These are phyloP conservation scores for Aethina tumida DNA, from an alignment of 1,140 invertebrate genomes.

Conservation along the genomic window DNA sequence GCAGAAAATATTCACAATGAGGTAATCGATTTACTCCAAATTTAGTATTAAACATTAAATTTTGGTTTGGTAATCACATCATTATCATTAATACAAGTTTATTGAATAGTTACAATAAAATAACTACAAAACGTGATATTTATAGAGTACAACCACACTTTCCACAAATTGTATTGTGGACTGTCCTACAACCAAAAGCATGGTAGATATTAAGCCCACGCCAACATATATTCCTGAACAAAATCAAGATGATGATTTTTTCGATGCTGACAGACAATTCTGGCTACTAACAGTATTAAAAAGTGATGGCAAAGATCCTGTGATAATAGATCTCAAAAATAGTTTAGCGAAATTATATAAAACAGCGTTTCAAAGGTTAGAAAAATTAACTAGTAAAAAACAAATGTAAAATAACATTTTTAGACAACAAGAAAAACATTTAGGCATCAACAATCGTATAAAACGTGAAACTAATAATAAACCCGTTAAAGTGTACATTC, in stretches of 20 bases:
- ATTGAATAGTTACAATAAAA: no score
- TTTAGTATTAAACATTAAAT: no score
- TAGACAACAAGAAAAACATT: conserved; percentile 60
- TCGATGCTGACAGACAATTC: conserved; percentile 49
- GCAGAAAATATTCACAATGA: conserved; percentile 16
- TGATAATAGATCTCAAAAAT: conserved; percentile 41
- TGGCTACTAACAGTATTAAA: conserved; percentile 68
- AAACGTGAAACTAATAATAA: conserved; percentile 28
- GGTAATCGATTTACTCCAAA: no score
- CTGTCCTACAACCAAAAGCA: conserved; percentile 14
- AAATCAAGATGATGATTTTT: conserved; percentile 28
- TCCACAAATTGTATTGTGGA: conserved; percentile 21
- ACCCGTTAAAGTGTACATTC: conserved; percentile 39
- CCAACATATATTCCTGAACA: conserved; percentile 26
- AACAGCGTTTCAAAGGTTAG: conserved; percentile 50
- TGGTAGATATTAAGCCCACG: conserved; percentile 24
- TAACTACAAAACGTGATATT: no score
- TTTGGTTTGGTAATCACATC: no score
- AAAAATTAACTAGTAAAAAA: neutral
- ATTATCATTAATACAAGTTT: no score
- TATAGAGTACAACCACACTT: no score
- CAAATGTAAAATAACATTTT: conserved; percentile 18
- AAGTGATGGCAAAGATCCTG: conserved; percentile 31
- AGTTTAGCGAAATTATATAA: conserved; percentile 52
- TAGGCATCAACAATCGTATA: conserved; percentile 42